A percentile compares a stretch with the other conserved stretches of the same genome.
phyloP scores from a whole-genome alignment of 2,113 vertebrate species.

The Odontesthes bonariensis region DNA sequence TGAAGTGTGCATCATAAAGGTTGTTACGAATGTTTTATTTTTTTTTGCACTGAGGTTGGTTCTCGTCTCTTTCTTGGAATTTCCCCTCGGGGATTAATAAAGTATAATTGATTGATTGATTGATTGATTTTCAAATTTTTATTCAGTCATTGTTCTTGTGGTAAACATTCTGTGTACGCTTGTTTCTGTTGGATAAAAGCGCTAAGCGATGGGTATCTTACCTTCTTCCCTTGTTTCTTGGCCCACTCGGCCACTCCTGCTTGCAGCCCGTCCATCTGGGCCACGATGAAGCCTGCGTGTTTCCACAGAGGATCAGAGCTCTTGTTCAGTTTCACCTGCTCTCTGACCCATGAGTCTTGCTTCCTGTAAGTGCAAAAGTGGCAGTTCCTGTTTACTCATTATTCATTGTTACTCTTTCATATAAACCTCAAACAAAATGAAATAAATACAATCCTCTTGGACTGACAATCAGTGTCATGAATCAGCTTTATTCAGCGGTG shows the following conservation, averaged over 20 bases:
- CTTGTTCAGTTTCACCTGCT: slow-evolving; percentile 83
- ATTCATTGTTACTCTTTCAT: neutral
- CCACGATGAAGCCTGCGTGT: slow-evolving; percentile 87
- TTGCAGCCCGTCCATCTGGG: slow-evolving; percentile 90
- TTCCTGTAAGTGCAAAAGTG: slow-evolving; percentile 71
- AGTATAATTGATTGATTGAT: too few relatives aligned
- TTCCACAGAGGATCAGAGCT: slow-evolving; percentile 87
- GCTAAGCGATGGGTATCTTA: slow-evolving; percentile 32
- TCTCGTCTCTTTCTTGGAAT: neutral
- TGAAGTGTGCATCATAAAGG: neutral
- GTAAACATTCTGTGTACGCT: neutral
- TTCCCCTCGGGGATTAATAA: too few relatives aligned
- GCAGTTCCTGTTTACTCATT: neutral
- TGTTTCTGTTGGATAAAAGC: neutral
- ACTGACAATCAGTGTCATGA: neutral
- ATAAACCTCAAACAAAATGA: neutral
- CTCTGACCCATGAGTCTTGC: slow-evolving; percentile 88
- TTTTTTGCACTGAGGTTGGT: neutral
- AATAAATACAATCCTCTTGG: neutral
- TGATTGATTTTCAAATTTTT: neutral
- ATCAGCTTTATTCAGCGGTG: neutral
- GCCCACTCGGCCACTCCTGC: slow-evolving; percentile 87
- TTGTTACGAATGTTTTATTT: neutral
- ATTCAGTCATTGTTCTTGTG: neutral
- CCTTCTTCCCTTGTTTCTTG: slow-evolving; percentile 79